Base-by-base conservation (phyloP, 2,797 vertebrate species). In the Pseudomugil gertrudae region DNA sequence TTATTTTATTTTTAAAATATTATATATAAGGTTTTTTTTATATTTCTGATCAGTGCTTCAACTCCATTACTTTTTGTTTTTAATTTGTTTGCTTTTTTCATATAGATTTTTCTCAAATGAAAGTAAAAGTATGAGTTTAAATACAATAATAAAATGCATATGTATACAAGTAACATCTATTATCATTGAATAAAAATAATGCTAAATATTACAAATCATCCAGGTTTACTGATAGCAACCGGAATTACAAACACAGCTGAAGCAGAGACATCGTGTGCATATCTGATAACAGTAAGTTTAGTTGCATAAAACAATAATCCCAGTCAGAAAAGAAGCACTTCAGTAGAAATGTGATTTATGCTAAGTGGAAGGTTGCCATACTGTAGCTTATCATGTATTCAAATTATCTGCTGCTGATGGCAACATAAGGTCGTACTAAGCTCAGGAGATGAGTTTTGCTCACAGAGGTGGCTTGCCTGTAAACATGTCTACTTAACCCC, bases 401-500 rank as follows among this genome's bases (percentile, higher is more conserved):
- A 63, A 57, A 71, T 48, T 43, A 59, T 56, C 27, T 23, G 59
- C 32, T 14, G 38, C 48, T 32, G 17, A 61, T 58, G 53, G 53
- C 36, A 51, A 9, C 55, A 35, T 40, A 36, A 45, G 45, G 54
- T 51, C 30, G 57, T 62, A 55, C 66, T 75, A 63, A 83, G 53
- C 59, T 56, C 35, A 53, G 45, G 50, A 40, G 62, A 60, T 77
- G 60, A 61, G 29, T 74, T 63, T 80, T 68, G 63, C 63, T 63
- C 61, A 66, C 47, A 65, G 65, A 74, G 74, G 75, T 75, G 57
- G 64, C 61, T 69, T 27, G 11, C 23, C 51, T 78, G 61, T 83
- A 85, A 82, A 45, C 38, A 32, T 50, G 60, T 36, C 14, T 53
- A 63, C 79, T 79, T 67, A 79, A 84, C 74, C 66, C 23, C 38